Base-by-base conservation (phyloP, 2,888 invertebrate species). In the Malacosoma neustria region DNA sequence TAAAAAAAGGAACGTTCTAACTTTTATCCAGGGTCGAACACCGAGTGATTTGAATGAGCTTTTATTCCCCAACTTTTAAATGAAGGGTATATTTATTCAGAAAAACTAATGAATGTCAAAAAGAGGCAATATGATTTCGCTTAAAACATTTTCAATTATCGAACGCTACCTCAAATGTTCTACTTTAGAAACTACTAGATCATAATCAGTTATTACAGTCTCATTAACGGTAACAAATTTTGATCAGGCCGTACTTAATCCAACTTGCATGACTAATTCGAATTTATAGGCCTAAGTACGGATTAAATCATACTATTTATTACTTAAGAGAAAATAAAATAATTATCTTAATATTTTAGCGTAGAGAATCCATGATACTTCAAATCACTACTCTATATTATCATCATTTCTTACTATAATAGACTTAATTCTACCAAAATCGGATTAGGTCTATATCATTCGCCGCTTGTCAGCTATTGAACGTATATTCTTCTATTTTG, bases 91-190 rank as follows among this genome's bases (percentile, higher is more conserved):
- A 72, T 72, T 72, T 22, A 7, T 22, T 5, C 67, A 66, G n/a
- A 64, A 61, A 69, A 74, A 74, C 71, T 74, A 75, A 77, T 77
- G 72, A 79, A 75, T 72, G 72, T 70, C 75, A 73, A 72, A 72
- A 69, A 54, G 58, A 63, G 60, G 56, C 66, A 63, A 22, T 58
- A 69, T 72, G 67, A 46, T 45, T 49, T 52, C 39, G 42, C 51
- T 60, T 56, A 53, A 49, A 48, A 22, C 22, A 22, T 22, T 22
- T 22, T 22, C 4, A 22, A 22, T 22, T 41, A 41, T 38, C 40
- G 41, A 37, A 22, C 9, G 5, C 22, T 5, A 22, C 9, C 9
- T 22, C 2, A 22, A 22, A 22, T 22, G 5, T 22, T 22, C 22
- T 22, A 22, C 9, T 7, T 22, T 22, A 7, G 22, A 22, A 22